Evolutionary conservation across 2,888 invertebrate species (phyloP), one percentile per base, ranked within the genome.

Genomic region (Limenitis camilla): DNA sequence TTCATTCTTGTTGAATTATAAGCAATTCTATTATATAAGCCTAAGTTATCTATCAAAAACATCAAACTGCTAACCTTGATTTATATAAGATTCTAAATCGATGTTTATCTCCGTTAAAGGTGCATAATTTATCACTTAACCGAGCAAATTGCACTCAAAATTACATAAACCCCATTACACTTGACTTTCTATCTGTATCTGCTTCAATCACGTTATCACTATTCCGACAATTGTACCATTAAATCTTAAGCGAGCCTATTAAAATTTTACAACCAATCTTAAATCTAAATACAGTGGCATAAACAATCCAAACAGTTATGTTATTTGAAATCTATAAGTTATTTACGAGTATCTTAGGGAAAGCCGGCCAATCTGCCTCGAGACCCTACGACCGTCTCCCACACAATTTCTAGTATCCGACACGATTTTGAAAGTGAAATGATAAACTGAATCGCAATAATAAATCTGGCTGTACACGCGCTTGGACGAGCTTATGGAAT

Each of bases 401-500:
- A 73, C 71, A 70, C 71, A 59, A 74, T 76, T 76, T 78, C 77
- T 74, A 73, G 73, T 68, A 73, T 67, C 66, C 63, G 67, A 74
- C 80, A 78, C 77, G 75, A 72, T 69, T 74, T 69, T 63, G 77
- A 78, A 78, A 80, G 81, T 78, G 79, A 80, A 80, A 80, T 67
- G 66, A 73, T 74, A 69, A 69, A 72, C 71, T 71, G 67, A 69
- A 59, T 55, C 55, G 59, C 63, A 64, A 67, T 74, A 71, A 76
- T 80, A 78, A 78, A 78, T 78, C 76, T 72, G 61, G 51, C 57
- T 43, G 55, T 62, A 66, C 67, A 69, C 69, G 67, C 67, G 69
- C 68, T 63, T 65, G 66, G 58, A 57, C 61, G 49, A 39, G 39
- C 49, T 57, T 60, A 56, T 51, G 56, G 59, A 47, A 62, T 51